Percentiles rank a stretch among this genome's conserved stretches.
Evolutionary conservation across 1,140 invertebrate genomes (phyloP).

Genomic region (Belonocnema kinseyi): DNA sequence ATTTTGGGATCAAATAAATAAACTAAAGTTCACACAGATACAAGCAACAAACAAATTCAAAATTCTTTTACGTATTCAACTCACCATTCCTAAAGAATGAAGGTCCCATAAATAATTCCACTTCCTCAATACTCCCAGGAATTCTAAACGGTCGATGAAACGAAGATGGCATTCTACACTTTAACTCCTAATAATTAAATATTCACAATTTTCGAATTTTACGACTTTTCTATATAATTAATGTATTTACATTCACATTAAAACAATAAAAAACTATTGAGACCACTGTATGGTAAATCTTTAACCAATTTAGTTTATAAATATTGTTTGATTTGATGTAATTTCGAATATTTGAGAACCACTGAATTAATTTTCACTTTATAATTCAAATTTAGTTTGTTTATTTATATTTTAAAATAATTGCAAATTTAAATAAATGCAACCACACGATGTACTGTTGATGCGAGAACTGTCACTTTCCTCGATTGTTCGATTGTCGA

Average conservation of each 20-base stretch:
- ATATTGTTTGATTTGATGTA: no score
- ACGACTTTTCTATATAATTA: neutral
- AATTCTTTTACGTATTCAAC: neutral
- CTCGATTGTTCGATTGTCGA: neutral
- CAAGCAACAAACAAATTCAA: no score
- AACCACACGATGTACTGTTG: neutral
- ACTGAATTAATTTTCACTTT: neutral
- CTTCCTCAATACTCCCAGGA: neutral
- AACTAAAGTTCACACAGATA: no score
- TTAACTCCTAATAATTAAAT: neutral
- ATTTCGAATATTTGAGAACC: neutral
- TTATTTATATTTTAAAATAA: neutral
- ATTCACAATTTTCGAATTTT: neutral
- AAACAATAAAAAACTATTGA: neutral
- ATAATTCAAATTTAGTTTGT: neutral
- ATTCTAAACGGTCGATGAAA: slow-evolving; percentile 14
- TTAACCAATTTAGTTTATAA: no score
- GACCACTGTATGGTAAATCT: no score
- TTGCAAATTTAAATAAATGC: neutral
- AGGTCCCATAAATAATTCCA: neutral
- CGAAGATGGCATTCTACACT: slow-evolving; percentile 2
- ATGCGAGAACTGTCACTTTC: slow-evolving; percentile 19
- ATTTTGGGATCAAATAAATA: no score
- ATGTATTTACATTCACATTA: neutral
- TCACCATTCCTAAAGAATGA: neutral